Evolutionary conservation across 2,113 vertebrate genomes (phyloP).

Genomic region (Limnothrissa miodon): DNA sequence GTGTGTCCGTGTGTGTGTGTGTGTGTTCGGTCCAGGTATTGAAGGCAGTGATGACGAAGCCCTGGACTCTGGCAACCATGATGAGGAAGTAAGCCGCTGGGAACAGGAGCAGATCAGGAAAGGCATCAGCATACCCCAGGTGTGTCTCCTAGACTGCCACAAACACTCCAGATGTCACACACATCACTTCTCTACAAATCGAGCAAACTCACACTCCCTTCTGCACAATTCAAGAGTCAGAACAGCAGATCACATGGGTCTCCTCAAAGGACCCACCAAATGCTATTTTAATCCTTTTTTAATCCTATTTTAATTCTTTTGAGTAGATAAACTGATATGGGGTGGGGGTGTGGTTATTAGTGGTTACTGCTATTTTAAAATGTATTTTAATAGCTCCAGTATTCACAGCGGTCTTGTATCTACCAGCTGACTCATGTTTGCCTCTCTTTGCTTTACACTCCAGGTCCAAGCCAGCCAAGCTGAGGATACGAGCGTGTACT

Average conservation of each 20-base stretch:
- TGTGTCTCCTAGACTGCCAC: constrained; percentile 37
- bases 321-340: too few relatives aligned
- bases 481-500: constrained; percentile 84
- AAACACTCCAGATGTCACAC: neutral
- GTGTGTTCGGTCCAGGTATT: constrained; percentile 81
- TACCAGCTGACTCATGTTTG: too few relatives aligned
- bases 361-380: neutral
- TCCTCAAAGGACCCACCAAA: too few relatives aligned
- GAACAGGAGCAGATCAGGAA: constrained; percentile 99
- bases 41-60: constrained; percentile 96
- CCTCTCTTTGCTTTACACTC: constrained; percentile 21
- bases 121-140: constrained; percentile 98
- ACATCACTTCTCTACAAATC: too few relatives aligned
- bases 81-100: constrained; percentile 96
- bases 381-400: too few relatives aligned
- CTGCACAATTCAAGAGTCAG: too few relatives aligned
- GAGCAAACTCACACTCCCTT: too few relatives aligned
- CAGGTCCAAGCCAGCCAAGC: constrained; percentile 90
- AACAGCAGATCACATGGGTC: too few relatives aligned
- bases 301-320: too few relatives aligned
- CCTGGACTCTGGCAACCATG: constrained; percentile 83
- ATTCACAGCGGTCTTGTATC: too few relatives aligned
- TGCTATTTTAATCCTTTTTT: too few relatives aligned
- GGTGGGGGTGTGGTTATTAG: too few relatives aligned
- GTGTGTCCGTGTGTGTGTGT: neutral